phyloP scores from a whole-genome alignment of 2,113 vertebrate genomes.

The Colius striatus region DNA sequence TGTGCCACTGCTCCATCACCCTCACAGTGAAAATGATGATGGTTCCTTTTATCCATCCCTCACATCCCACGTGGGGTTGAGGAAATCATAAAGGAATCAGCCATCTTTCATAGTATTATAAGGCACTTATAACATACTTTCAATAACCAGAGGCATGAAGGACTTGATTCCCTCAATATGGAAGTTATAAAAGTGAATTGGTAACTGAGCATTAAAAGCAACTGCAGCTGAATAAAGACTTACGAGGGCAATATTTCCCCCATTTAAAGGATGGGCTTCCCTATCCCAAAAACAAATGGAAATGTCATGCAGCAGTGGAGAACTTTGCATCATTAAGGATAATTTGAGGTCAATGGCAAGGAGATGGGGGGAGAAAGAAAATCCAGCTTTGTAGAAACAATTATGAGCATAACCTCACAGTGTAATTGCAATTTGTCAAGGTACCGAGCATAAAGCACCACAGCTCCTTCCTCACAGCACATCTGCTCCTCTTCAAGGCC shows the following conservation, averaged over 20 bases:
- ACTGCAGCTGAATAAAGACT: conserved; percentile 44
- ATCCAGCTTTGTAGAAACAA: conserved; percentile 33
- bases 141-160: conserved; percentile 63
- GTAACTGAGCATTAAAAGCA: conserved; percentile 61
- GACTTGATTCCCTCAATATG: conserved; percentile 68
- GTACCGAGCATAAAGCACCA: conserved; percentile 4
- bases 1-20: too few relatives aligned
- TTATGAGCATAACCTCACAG: conserved; percentile 49
- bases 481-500: background rate
- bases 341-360: conserved; percentile 54
- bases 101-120: conserved; percentile 59
- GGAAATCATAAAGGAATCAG: conserved; percentile 53
- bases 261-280: conserved; percentile 4
- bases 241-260: conserved; percentile 38
- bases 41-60: background rate
- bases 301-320: background rate
- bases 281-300: background rate
- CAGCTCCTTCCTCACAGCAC: background rate
- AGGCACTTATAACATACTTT: conserved; percentile 68
- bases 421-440: conserved; percentile 62
- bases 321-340: conserved; percentile 25
- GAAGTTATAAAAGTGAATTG: conserved; percentile 69
- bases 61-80: background rate
- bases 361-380: background rate
- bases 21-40: too few relatives aligned